phyloP scores from a whole-genome alignment of 1,140 invertebrate species.

The Drosophila pallidifrons region DNA sequence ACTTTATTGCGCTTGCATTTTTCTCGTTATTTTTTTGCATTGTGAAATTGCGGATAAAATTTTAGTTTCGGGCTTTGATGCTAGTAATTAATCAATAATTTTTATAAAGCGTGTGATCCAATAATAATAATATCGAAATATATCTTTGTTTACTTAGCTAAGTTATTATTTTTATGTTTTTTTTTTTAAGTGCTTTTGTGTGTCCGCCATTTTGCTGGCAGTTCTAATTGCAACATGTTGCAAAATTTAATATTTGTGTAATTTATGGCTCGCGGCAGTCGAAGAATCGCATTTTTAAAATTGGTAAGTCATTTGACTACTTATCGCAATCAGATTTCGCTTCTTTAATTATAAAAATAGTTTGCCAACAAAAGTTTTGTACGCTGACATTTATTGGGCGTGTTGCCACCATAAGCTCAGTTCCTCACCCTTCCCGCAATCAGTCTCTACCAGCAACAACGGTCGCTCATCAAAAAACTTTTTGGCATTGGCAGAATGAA shows the following conservation, averaged over 20 bases:
- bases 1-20: neutral
- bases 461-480: constrained; percentile 65
- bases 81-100: too few species aligned
- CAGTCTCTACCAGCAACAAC: constrained; percentile 22
- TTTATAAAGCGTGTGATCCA: too few species aligned
- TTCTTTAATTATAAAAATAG: constrained; percentile 78
- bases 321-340: constrained; percentile 74
- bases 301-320: constrained; percentile 54
- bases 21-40: neutral
- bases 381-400: constrained; percentile 72
- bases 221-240: neutral
- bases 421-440: neutral
- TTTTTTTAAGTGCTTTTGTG: too few species aligned
- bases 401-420: constrained; percentile 29
- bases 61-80: neutral
- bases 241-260: constrained; percentile 61
- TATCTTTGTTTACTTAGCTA: too few species aligned
- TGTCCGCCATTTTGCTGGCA: neutral
- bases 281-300: constrained; percentile 35
- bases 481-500: constrained; percentile 58
- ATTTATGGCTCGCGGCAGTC: constrained; percentile 50
- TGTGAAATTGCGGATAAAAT: neutral
- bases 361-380: constrained; percentile 67
- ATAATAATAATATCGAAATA: too few species aligned
- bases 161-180: too few species aligned